Evolutionary conservation across 1,140 invertebrate species (phyloP), one percentile per base, ranked within the genome.

Genomic region (Calephelis nemesis): DNA sequence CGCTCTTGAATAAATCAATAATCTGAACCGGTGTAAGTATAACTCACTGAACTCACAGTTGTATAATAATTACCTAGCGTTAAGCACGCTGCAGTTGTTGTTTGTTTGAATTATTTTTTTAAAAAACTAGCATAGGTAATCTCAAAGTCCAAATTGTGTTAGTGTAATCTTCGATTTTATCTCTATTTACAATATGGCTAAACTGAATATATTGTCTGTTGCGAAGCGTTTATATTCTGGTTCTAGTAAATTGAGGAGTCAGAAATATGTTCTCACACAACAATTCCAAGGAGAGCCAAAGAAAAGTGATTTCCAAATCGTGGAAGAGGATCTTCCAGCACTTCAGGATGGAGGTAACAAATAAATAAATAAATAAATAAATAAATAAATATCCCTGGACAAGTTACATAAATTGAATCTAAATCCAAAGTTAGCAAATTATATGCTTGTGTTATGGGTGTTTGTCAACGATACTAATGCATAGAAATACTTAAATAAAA

Each of bases 271-370:
- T 15, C 76, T 95, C 12, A 92, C 85, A 0, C 94, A 94, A 74
- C 92, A 94, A 74, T 95, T 95, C 78, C 84, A 93, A 72, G 94
- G 94, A 1, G 92, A 94, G 70, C 95, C 95, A 10, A 95, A 95
- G 75, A 82, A 86, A 52, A 91, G 88, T 30, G 94, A 96, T 84
- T 93, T 96, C 49, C 84, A 93, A 77, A 82, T 96, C 19, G 91
- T 94, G 0, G 93, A 95, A 81, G 94, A 95, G 82, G 92, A 94
- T 69, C 71, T 96, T 42, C 94, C 93, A 7, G 80, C 91, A 40
- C 71, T 96, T 50, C 91, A 94, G 78, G 90, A 95, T 90, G 94
- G 94, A 89, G 94, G 95, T 95, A 88, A 81, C n/a, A n/a, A n/a
- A n/a, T n/a, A n/a, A n/a, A n/a, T n/a, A n/a, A n/a, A n/a, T n/a